A percentile compares a stretch with the other conserved stretches of the same genome.
These are phyloP conservation scores for Enteromius mattozi DNA, from an alignment of 2,797 vertebrate genomes.

Conservation along the genomic window DNA sequence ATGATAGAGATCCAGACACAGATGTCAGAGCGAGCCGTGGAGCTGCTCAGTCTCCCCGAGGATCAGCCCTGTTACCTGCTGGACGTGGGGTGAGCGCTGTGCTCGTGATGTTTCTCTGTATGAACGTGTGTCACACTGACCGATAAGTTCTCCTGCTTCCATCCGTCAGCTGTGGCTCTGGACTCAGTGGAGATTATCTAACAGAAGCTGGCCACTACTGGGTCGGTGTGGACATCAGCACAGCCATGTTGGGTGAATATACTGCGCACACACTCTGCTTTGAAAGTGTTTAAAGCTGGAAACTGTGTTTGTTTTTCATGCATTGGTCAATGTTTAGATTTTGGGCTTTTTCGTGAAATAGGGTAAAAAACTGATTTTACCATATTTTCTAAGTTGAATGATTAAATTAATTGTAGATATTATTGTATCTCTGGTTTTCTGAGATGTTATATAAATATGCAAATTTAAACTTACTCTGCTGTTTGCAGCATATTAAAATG, in stretches of 20 bases:
- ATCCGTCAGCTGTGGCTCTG: slow-evolving; percentile 87
- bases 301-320: not conserved
- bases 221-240: slow-evolving; percentile 95
- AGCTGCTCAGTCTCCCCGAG: slow-evolving; percentile 87
- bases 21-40: slow-evolving; percentile 92
- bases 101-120: not conserved
- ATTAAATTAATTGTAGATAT: not conserved
- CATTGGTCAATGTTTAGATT: not conserved
- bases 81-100: slow-evolving; percentile 86
- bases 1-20: slow-evolving; percentile 94
- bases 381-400: not conserved
- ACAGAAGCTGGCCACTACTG: slow-evolving; percentile 90
- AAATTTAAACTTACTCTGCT: too few species aligned
- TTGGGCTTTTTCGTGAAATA: not conserved
- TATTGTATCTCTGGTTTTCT: too few species aligned
- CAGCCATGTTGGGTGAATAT: slow-evolving; percentile 89
- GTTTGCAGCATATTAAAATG: too few species aligned
- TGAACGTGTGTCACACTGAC: not conserved
- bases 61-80: slow-evolving; percentile 86
- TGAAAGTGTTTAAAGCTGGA: not conserved
- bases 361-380: not conserved
- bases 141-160: not conserved
- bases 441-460: not conserved
- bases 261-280: not conserved
- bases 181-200: slow-evolving; percentile 91